A percentile compares a stretch with the other conserved stretches of the same genome.
Conservation (phyloP, 2,888 invertebrate species). For the Euzophera pinguis region DNA sequence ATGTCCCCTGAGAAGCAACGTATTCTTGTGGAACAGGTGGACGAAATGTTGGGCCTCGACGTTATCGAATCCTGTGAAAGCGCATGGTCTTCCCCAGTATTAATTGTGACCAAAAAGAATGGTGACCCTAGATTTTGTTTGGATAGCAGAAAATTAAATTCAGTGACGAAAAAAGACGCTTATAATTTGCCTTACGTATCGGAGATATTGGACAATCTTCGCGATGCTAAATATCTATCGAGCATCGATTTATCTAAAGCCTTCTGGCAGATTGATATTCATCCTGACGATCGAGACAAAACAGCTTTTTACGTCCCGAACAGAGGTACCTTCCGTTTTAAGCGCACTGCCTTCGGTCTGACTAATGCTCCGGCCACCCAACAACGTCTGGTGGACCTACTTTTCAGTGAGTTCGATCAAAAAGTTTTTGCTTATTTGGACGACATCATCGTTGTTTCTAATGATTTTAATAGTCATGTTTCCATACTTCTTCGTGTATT, state of each 20-base stretch:
- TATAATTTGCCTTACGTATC: slow-evolving; percentile 26
- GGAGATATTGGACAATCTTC: slow-evolving; percentile 29
- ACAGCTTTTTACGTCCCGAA: not conserved
- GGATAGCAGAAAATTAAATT: slow-evolving; percentile 25
- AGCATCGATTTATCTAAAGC: slow-evolving; percentile 25
- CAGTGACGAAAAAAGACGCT: not conserved
- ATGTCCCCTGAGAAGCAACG: slow-evolving; percentile 21
- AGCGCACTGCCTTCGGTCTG: not conserved
- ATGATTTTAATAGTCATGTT: not conserved
- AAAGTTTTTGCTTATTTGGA: not conserved
- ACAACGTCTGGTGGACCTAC: not conserved
- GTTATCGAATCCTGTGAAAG: slow-evolving; percentile 20
- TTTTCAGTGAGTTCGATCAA: not conserved
- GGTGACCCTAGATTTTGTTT: slow-evolving; percentile 23
- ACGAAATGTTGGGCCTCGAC: slow-evolving; percentile 1
- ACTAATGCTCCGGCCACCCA: not conserved
- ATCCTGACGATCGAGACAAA: not conserved
- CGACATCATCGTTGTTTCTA: not conserved
- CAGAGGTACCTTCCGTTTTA: not conserved
- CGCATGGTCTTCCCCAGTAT: slow-evolving; percentile 20
- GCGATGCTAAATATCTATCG: slow-evolving; percentile 25
- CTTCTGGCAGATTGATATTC: slow-evolving; percentile 25
- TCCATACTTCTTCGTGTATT: not conserved
- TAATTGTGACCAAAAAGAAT: slow-evolving; percentile 18
- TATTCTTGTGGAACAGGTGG: slow-evolving; percentile 13